Conservation (phyloP, 30 jellyfish, hydroid and myxozoan species). For the Cassiopea andromeda region DNA sequence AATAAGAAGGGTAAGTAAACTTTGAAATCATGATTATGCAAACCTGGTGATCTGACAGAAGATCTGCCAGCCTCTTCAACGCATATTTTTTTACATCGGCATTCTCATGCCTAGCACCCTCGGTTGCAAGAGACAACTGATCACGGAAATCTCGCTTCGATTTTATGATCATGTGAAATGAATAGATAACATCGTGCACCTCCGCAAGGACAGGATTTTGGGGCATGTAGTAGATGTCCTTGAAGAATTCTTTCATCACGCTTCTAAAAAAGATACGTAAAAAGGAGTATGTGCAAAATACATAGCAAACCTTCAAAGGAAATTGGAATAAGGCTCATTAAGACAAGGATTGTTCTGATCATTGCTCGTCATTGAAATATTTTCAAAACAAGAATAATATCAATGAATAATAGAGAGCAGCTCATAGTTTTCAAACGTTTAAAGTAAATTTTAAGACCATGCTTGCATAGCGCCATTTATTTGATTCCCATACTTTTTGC, state of each 20-base stretch:
- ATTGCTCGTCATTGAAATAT: too few species aligned
- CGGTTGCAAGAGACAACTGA: slow-evolving; percentile 54
- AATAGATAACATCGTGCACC: slow-evolving; percentile 51
- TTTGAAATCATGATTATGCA: background rate
- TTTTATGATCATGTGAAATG: slow-evolving; percentile 50
- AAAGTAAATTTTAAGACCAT: too few species aligned
- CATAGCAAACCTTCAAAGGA: too few species aligned
- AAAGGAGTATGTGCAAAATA: background rate
- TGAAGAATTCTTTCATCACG: slow-evolving; percentile 60
- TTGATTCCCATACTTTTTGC: too few species aligned
- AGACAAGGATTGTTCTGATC: too few species aligned
- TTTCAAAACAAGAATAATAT: too few species aligned
- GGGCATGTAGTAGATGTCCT: slow-evolving; percentile 87
- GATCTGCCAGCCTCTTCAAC: slow-evolving; percentile 35
- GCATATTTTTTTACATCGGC: slow-evolving; percentile 86
- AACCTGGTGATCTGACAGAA: slow-evolving; percentile 70
- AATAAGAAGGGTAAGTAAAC: too few species aligned
- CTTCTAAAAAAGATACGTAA: slow-evolving; percentile 5
- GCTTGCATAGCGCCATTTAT: too few species aligned
- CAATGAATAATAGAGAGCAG: too few species aligned
- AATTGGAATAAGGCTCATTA: too few species aligned
- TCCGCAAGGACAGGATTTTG: slow-evolving; percentile 54
- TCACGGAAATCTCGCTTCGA: slow-evolving; percentile 71
- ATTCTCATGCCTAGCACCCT: slow-evolving; percentile 76
- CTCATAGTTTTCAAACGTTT: too few species aligned